These are phyloP conservation scores for Cynaeus angustus DNA, from an alignment of 2,888 invertebrate genomes.

Conservation along the genomic window DNA sequence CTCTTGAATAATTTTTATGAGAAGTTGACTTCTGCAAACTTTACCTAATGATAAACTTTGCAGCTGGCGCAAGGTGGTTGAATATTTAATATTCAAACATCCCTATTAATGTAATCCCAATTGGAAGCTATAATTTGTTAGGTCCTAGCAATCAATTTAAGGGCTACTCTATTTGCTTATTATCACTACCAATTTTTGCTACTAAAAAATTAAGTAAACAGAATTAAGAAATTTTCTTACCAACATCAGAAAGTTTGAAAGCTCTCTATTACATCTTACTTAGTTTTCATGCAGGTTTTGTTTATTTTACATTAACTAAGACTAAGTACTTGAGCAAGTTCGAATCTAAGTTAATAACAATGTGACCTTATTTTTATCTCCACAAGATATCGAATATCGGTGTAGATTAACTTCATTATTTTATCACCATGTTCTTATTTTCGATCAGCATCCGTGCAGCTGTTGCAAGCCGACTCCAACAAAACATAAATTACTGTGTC, in stretches of 20 bases:
- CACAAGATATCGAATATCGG: too few species aligned
- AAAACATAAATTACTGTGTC: conserved; percentile 4
- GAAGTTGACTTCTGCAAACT: neutral
- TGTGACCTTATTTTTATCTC: too few species aligned
- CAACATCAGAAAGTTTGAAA: too few species aligned
- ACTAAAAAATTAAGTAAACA: too few species aligned
- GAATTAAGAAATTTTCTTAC: too few species aligned
- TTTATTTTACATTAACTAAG: neutral
- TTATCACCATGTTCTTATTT: neutral
- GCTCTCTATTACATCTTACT: neutral
- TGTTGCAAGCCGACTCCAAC: neutral
- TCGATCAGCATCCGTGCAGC: neutral
- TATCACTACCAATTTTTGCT: neutral
- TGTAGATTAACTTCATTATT: neutral
- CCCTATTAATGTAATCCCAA: neutral
- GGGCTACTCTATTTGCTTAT: neutral
- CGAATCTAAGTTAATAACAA: too few species aligned
- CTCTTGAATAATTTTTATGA: neutral
- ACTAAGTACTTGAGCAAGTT: too few species aligned
- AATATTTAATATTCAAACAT: neutral
- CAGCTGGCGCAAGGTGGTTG: neutral
- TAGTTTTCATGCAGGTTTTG: neutral
- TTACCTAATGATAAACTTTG: neutral
- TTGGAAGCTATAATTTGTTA: neutral
- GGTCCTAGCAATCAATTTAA: neutral